Evolutionary conservation across 2,113 vertebrate species (phyloP), one percentile per base, ranked within the genome.

Genomic region (Herpetotheres cachinnans): DNA sequence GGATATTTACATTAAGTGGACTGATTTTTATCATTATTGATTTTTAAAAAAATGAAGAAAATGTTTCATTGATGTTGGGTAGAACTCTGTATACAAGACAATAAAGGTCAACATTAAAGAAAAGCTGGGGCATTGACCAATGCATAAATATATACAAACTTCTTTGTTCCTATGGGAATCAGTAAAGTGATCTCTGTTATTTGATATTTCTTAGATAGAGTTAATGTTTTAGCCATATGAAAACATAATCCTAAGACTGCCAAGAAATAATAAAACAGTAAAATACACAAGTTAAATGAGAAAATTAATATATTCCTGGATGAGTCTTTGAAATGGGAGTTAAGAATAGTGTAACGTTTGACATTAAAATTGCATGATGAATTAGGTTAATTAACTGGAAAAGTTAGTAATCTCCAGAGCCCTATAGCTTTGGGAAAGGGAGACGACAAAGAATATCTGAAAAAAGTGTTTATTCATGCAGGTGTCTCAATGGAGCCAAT

Each of bases 361-460:
- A 95, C 89, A 95, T 87, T 86, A 91, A 96, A 95, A 93, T 96
- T 93, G 92, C 77, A 91, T 82, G 72, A 89, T 93, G 91, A 96
- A 96, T 95, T 96, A 90, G 94, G 96, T 97, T 97, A 97, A 97
- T 97, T 97, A 96, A 95, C 83, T 93, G 91, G 95, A 96, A 95
- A 93, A 95, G 81, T 86, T 95, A 89, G 70, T 89, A 79, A 79
- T 86, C 94, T 94, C 86, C 36, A 89, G 89, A 74, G 94, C 15
- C 61, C 20, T n/a, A 19, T 36, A 93, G 47, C 91, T 91, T 94
- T 95, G 54, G 59, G 77, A 94, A 89, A 73, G 55, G 50, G 58
- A 92, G 10, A 86, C 0, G 29, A 87, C 73, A 94, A 89, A 91
- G 73, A 58, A 25, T 69, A 56, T n/a, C 47, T 82, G 72, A 74